Evolutionary conservation across 2,888 invertebrate species (phyloP).

Genomic region (Chrysodeixis includens): DNA sequence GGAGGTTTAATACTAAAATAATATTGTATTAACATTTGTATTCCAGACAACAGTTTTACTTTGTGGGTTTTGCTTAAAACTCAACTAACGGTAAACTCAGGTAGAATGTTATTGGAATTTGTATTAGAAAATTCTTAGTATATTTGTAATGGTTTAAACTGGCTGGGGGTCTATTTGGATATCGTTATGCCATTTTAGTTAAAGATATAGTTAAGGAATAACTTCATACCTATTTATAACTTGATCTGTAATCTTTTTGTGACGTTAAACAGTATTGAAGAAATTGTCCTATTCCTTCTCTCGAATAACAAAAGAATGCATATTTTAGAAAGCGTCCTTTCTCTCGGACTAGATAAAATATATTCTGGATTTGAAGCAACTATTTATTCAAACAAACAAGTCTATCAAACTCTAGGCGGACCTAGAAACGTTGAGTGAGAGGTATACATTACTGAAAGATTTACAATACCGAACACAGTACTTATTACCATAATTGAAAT

Average conservation of each 20-base stretch:
- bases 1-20: neutral
- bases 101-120: neutral
- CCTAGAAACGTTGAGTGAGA: conserved; percentile 3
- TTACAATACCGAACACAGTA: neutral
- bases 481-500: neutral
- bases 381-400: conserved; percentile 4
- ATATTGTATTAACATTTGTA: conserved; percentile 4
- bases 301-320: neutral
- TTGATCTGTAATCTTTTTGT: too few species aligned
- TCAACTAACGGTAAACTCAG: neutral
- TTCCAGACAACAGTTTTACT: neutral
- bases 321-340: neutral
- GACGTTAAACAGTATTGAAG: too few species aligned
- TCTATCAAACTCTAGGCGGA: neutral
- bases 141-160: neutral
- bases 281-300: too few species aligned
- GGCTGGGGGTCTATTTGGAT: neutral
- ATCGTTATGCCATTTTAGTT: neutral
- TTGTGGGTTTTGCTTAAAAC: neutral
- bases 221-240: too few species aligned
- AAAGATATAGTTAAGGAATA: too few species aligned
- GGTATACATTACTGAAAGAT: neutral
- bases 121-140: neutral
- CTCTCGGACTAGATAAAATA: neutral
- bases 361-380: neutral